These are phyloP conservation scores for Nymphalis polychloros DNA, from an alignment of 2,888 invertebrate species.

Conservation along the genomic window DNA sequence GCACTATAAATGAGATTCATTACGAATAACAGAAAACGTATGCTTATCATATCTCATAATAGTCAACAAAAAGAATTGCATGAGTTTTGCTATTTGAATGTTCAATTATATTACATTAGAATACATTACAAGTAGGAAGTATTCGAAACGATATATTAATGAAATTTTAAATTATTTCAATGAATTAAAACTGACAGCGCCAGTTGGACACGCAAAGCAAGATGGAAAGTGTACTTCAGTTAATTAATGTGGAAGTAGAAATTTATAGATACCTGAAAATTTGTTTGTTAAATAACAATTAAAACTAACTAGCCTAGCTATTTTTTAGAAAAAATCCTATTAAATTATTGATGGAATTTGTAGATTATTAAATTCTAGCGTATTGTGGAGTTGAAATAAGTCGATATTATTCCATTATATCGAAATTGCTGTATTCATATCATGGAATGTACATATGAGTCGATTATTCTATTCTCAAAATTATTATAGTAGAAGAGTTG, in stretches of 20 bases:
- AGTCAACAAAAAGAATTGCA: slow-evolving; percentile 7
- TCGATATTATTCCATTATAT: too few relatives aligned
- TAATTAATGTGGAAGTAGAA: slow-evolving; percentile 17
- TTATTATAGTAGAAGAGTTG: too few relatives aligned
- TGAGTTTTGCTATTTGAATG: slow-evolving; percentile 17
- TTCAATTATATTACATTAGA: slow-evolving; percentile 8
- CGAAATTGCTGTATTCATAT: too few relatives aligned
- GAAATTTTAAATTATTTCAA: slow-evolving; percentile 22
- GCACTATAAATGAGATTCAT: neutral
- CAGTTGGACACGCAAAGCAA: slow-evolving; percentile 32
- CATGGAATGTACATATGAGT: too few relatives aligned
- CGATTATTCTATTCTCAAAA: too few relatives aligned
- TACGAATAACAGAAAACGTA: neutral
- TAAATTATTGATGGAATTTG: too few relatives aligned
- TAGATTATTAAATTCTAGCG: too few relatives aligned
- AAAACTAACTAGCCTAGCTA: too few relatives aligned
- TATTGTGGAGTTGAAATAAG: too few relatives aligned
- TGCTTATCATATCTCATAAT: slow-evolving; percentile 6
- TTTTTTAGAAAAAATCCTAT: too few relatives aligned
- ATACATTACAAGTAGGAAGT: slow-evolving; percentile 29
- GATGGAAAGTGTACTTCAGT: slow-evolving; percentile 40
- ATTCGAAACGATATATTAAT: slow-evolving; percentile 14
- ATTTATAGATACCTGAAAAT: slow-evolving; percentile 13
- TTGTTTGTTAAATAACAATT: neutral
- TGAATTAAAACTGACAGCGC: slow-evolving; percentile 18